Percentiles rank a stretch among this genome's conserved stretches.
Conservation (phyloP, 1,140 invertebrate genomes). For the Andrena cerasifolii region DNA sequence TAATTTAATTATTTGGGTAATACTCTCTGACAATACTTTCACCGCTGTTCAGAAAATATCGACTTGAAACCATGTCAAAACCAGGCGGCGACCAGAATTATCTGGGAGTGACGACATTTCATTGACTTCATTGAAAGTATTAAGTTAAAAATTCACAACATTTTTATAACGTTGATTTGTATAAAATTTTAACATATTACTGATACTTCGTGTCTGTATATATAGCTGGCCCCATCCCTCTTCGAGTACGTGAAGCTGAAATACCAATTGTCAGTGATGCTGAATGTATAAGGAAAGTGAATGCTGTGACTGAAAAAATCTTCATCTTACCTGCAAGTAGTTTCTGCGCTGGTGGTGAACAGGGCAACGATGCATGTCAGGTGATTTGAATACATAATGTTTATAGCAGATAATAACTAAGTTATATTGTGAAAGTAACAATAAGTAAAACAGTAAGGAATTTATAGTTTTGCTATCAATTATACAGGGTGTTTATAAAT, state of each 20-base stretch:
- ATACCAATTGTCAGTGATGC: conserved; percentile 96
- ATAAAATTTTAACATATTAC: too few species aligned
- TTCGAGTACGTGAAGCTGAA: conserved; percentile 93
- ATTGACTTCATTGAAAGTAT: too few species aligned
- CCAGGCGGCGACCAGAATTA: too few species aligned
- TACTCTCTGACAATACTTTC: too few species aligned
- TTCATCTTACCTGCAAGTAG: conserved; percentile 95
- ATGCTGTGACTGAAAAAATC: conserved; percentile 96
- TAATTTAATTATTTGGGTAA: too few species aligned
- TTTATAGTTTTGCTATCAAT: too few species aligned
- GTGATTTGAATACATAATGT: conserved; percentile 78
- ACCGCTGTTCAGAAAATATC: too few species aligned
- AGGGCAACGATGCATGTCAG: conserved; percentile 96
- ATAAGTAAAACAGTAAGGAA: too few species aligned
- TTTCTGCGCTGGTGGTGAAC: conserved; percentile 96
- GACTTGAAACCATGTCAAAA: too few species aligned
- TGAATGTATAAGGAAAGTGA: conserved; percentile 95
- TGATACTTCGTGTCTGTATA: neutral
- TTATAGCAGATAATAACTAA: neutral
- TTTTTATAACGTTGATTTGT: neutral
- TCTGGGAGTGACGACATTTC: too few species aligned
- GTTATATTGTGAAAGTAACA: too few species aligned
- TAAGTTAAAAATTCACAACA: neutral
- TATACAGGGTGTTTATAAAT: too few species aligned
- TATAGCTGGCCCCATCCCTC: conserved; percentile 93